Evolutionary conservation across 2,797 vertebrate species (phyloP), one percentile per base, ranked within the genome.

Genomic region (Phaenicophaeus curvirostris): DNA sequence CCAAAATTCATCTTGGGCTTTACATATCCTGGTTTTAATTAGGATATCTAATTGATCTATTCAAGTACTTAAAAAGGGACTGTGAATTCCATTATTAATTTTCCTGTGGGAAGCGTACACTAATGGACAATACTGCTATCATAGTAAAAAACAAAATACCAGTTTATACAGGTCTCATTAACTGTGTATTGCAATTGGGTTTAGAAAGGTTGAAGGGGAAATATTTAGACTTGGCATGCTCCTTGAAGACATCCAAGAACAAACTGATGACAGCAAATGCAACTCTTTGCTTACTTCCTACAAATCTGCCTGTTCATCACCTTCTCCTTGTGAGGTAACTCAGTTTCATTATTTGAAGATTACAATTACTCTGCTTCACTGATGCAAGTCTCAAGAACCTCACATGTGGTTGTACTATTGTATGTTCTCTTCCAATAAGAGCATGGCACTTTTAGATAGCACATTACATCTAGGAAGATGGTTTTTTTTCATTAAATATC

Each of bases 171-270:
- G 8, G 39, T 89, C 82, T 85, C 55, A 59, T 68, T 91, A 90
- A 61, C 75, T 94, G 8, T 82, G 21, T 75, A 20, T 91, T 95
- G 30, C 87, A 55, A 90, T 94, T 95, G 63, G 11, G 39, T 95
- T 96, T 89, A 99, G 99, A 96, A 97, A 98, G 93, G 96, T 98
- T 74, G 99, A 99, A 97, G 98, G 98, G 79, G 97, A 98, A 96
- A 98, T 99, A 95, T 99, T 99, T 95, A 98, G 97, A 94, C 97
- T 99, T 95, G 98, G 98, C 79, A 98, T 98, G 98, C 93, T 98
- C 58, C 98, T 99, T 89, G 98, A 99, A 91, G 98, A 98, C 87
- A 97, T 99, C 69, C 98, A 98, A 93, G 98, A 99, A 94, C 97
- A 98, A 97, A 98, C 97, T 9, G 97, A 98, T 92, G 97, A 93